Evolutionary conservation across 1,140 invertebrate genomes (phyloP).

Genomic region (Hycleus cichorii): DNA sequence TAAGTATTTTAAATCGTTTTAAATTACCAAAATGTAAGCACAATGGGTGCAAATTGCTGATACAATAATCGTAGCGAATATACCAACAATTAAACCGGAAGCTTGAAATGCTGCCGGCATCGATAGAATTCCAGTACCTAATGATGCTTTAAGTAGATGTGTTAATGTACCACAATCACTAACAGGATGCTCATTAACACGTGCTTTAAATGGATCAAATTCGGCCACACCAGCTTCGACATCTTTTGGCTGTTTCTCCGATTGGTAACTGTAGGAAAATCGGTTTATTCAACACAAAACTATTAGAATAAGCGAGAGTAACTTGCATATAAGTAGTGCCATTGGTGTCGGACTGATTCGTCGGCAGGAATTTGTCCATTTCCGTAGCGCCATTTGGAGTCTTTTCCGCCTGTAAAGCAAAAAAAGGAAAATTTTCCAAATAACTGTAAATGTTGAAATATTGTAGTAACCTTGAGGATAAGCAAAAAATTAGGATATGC

Average conservation of each 20-base stretch:
- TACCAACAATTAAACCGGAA: slow-evolving; percentile 68
- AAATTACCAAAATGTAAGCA: slow-evolving; percentile 73
- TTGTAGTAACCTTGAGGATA: too few relatives aligned
- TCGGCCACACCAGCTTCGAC: slow-evolving; percentile 46
- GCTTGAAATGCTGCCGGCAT: slow-evolving; percentile 81
- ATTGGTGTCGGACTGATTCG: slow-evolving; percentile 48
- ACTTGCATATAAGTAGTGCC: slow-evolving; percentile 28
- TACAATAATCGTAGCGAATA: slow-evolving; percentile 70
- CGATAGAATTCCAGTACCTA: slow-evolving; percentile 86
- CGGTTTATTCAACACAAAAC: too few relatives aligned
- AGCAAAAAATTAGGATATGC: too few relatives aligned
- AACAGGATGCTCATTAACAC: slow-evolving; percentile 66
- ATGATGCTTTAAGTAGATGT: slow-evolving; percentile 78
- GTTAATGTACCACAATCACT: slow-evolving; percentile 78
- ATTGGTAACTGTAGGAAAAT: slow-evolving; percentile 8
- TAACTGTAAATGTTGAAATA: too few relatives aligned
- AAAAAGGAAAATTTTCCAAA: too few relatives aligned
- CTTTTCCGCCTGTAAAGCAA: slow-evolving; percentile 28
- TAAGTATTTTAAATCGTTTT: background rate
- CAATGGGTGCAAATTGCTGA: slow-evolving; percentile 81
- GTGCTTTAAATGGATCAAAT: slow-evolving; percentile 66
- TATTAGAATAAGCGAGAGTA: too few relatives aligned
- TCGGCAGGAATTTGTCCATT: slow-evolving; percentile 57
- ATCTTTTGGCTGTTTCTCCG: slow-evolving; percentile 35
- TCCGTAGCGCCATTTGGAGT: slow-evolving; percentile 44